Percentiles rank a stretch among this genome's conserved stretches.
Conservation (phyloP, 2,888 invertebrate genomes). For the Tiphia femorata region DNA sequence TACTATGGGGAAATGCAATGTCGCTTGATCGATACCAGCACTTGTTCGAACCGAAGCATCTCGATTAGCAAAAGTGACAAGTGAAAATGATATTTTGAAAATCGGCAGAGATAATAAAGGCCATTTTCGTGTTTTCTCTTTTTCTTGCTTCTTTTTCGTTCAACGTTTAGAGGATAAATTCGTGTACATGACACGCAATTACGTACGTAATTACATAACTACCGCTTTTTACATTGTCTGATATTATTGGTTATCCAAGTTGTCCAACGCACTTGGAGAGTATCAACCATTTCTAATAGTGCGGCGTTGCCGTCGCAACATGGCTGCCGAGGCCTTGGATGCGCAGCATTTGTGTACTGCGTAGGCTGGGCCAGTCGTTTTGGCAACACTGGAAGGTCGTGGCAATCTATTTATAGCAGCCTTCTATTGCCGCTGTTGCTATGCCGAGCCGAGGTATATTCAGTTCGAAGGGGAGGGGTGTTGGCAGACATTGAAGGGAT, state of each 20-base stretch:
- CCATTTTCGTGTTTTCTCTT: too few relatives aligned
- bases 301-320: constrained; percentile 50
- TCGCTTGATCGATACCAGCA: constrained; percentile 50
- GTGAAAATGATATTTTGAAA: too few relatives aligned
- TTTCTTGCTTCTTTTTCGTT: too few relatives aligned
- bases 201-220: too few relatives aligned
- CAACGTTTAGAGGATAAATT: too few relatives aligned
- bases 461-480: constrained; percentile 20
- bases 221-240: too few relatives aligned
- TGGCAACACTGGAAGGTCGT: constrained; percentile 58
- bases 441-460: constrained; percentile 47
- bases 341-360: constrained; percentile 26
- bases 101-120: too few relatives aligned
- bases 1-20: constrained; percentile 40
- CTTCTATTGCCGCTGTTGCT: constrained; percentile 60
- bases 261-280: too few relatives aligned
- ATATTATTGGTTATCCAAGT: too few relatives aligned
- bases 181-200: too few relatives aligned
- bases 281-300: constrained; percentile 12
- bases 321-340: constrained; percentile 43
- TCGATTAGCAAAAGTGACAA: too few relatives aligned
- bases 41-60: constrained; percentile 28
- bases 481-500: constrained; percentile 8
- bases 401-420: constrained; percentile 60
- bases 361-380: constrained; percentile 53